Base-by-base conservation (phyloP, 2,113 vertebrate species). In the Toxotes chatareus region DNA sequence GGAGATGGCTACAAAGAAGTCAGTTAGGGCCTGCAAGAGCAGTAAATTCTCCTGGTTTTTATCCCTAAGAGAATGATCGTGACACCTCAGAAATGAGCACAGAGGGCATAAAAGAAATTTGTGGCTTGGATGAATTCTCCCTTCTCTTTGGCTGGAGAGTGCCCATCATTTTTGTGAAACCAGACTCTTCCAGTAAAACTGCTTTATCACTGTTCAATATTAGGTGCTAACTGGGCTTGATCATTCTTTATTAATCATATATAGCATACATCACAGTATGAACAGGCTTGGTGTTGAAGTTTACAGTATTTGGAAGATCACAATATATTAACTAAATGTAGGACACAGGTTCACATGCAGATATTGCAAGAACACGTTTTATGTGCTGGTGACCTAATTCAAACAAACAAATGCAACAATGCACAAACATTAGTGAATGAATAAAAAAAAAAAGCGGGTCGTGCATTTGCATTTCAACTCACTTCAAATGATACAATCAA, bases 51-150 rank as follows among this genome's bases (percentile, higher is more conserved):
- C n/a, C 17, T 66, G 51, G 73, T 82, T 89, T 78, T 74, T 44
- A 70, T 86, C 79, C 72, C 83, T 17, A 78, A 84, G 87, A 91
- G 86, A 90, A 81, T 90, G 90, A 89, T 89, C 53, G 36, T 82
- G 77, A 69, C 42, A 40, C 70, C 62, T 59, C 86, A 80, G 89
- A 93, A 90, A 90, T 86, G 90, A 88, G 82, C 85, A 80, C 23
- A 77, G 80, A 57, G 83, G 67, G 70, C 83, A 91, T 85, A 85
- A 91, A 93, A 88, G 79, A 87, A 89, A 93, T 92, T 7, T 77
- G 60, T 49, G 53, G 55, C 62, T 42, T 1, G 8, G 60, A 65
- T 85, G 4, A 83, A 80, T 61, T 73, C 51, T 69, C 53, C 16
- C 34, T 69, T 76, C 23, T 75, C 68, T 83, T 27, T 27, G 27